Percentiles rank a stretch among this genome's conserved stretches.
These are phyloP conservation scores for Lophotis ruficrista DNA, from an alignment of 2,113 vertebrate genomes.

Conservation along the genomic window DNA sequence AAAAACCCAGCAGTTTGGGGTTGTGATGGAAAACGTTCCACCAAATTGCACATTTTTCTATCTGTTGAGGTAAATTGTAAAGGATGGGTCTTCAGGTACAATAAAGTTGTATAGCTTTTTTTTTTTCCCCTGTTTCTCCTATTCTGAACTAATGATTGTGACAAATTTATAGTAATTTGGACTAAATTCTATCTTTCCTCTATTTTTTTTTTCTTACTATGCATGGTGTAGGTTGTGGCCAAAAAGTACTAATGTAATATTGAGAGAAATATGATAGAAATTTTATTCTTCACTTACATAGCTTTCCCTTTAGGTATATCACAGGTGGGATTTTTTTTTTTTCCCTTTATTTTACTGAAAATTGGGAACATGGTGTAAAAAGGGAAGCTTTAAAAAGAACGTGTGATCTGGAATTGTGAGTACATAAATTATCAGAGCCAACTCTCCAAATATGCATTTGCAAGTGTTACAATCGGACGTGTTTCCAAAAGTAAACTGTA, in stretches of 20 bases:
- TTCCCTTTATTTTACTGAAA: background rate
- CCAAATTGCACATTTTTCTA: background rate
- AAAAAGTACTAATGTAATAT: background rate
- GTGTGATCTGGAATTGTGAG: background rate
- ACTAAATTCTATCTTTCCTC: background rate
- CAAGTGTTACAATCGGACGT: constrained; percentile 4
- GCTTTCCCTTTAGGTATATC: background rate
- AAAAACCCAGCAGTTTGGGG: background rate
- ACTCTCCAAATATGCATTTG: background rate
- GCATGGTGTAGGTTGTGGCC: background rate
- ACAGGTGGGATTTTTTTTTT: background rate
- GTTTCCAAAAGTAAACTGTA: background rate
- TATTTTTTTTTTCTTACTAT: background rate
- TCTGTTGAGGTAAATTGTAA: background rate
- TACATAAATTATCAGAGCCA: constrained; percentile 17
- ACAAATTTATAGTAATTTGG: background rate
- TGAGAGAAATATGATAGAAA: background rate
- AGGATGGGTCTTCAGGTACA: background rate
- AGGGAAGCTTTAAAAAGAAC: background rate
- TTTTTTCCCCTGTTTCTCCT: background rate
- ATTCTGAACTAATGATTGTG: background rate
- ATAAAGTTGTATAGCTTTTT: background rate
- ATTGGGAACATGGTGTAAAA: background rate
- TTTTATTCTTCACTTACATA: background rate
- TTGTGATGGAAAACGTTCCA: background rate